Evolutionary conservation across 2,888 invertebrate species (phyloP), one percentile per base, ranked within the genome.

Genomic region (Embidobia sp.): DNA sequence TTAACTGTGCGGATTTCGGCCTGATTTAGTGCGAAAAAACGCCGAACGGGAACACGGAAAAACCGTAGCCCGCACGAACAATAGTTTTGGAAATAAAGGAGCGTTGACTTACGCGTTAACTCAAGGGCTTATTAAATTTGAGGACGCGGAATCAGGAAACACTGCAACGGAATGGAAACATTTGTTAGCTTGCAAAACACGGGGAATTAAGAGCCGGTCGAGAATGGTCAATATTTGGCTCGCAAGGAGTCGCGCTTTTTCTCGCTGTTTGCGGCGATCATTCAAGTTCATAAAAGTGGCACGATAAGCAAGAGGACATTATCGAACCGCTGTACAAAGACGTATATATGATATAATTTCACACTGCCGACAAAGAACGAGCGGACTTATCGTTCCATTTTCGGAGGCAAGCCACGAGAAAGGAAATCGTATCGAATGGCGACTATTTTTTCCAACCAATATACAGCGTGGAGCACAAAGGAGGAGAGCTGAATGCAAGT

Each of bases 261-360:
- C n/a, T 70, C 61, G 53, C 61, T 70, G 61, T 70, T 44, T 51
- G 44, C 13, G 10, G 16, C 37, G 53, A 70, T 70, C 70, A 53
- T 72, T 72, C 46, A 63, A 53, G 61, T 63, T 72, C 46, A 63
- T 72, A 72, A 72, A 63, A 63, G 53, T 55, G 44, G 42, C 44
- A 26, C 33, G 63, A 72, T 72, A 72, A 72, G 70, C 61, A 72
- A 72, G 6, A 44, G 29, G 27, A 48, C 63, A 55, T 72, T 72
- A 63, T 61, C 46, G 53, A 72, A 48, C 48, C 6, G 46, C 29
- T 61, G 44, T 40, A 37, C 53, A 27, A 13, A 72, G 53, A 72
- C 27, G 11, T 72, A 61, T 53, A 49, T 49, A 51, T 19, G 44
- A 59, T 42, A 69, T 59, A 59, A 69, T 69, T 69, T 51, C 42